Conservation (phyloP, 2,797 vertebrate genomes). For the Psittacula derbiana region DNA sequence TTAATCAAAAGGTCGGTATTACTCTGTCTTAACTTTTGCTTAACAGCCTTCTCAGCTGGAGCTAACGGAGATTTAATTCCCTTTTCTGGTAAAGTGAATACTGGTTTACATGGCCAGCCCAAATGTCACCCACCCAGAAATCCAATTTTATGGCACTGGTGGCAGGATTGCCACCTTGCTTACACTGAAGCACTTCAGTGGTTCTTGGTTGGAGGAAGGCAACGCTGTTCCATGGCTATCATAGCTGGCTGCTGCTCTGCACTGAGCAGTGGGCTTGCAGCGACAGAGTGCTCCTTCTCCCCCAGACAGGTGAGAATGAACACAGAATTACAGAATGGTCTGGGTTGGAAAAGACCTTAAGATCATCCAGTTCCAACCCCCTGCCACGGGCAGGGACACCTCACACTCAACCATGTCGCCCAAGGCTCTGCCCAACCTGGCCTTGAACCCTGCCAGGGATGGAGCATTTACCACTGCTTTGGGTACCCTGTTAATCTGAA, state of each 20-base stretch:
- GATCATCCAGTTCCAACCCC: not conserved
- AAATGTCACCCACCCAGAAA: not conserved
- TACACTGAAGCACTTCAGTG: not conserved
- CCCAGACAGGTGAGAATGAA: rapidly evolving
- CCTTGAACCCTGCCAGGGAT: not conserved
- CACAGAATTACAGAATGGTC: not conserved
- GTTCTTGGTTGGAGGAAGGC: not conserved
- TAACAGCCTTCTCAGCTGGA: not conserved
- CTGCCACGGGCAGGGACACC: not conserved
- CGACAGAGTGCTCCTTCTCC: not conserved
- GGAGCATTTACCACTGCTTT: not conserved
- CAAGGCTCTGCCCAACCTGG: not conserved
- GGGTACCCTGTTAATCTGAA: not conserved
- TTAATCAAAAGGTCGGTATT: not conserved
- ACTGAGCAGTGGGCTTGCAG: not conserved
- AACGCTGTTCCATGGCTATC: not conserved
- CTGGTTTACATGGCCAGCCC: not conserved
- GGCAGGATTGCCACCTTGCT: not conserved
- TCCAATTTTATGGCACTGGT: not conserved
- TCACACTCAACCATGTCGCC: not conserved
- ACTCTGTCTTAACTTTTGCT: not conserved
- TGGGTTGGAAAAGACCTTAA: not conserved
- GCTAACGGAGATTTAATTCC: not conserved
- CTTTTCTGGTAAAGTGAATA: not conserved
- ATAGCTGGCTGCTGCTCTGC: not conserved